Percentiles rank a stretch among this genome's conserved stretches.
phyloP scores from a whole-genome alignment of 2,113 vertebrate species.

The Chlamydotis undulata region DNA sequence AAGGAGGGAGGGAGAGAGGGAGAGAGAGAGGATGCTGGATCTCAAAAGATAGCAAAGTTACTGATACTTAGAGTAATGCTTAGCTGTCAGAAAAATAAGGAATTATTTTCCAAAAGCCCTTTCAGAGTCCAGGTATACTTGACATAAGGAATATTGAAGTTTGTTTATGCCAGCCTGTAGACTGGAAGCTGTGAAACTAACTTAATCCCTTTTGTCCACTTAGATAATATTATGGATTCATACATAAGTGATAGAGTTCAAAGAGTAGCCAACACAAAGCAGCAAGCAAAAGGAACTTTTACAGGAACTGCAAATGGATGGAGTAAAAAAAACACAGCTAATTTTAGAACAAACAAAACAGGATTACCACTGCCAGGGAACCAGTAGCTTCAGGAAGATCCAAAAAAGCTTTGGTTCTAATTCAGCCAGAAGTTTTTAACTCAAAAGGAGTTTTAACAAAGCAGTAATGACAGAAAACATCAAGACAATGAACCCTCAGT shows the following conservation, averaged over 20 bases:
- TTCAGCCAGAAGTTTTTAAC: not conserved
- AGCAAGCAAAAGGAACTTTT: not conserved
- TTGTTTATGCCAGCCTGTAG: not conserved
- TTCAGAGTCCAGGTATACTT: not conserved
- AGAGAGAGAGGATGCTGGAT: not conserved
- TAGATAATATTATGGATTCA: not conserved
- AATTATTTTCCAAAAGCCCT: not conserved
- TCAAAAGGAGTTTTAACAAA: not conserved
- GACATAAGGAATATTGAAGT: not conserved
- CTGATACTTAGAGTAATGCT: not conserved
- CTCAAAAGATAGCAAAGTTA: not conserved
- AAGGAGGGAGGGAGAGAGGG: fast-evolving
- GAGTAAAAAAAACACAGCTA: not conserved
- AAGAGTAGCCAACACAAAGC: not conserved
- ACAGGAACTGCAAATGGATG: not conserved
- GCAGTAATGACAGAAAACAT: not conserved
- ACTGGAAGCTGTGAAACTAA: not conserved
- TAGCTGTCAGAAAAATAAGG: not conserved
- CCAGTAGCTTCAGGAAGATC: not conserved
- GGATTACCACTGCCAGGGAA: not conserved
- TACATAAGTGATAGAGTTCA: not conserved
- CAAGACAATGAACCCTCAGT: not conserved
- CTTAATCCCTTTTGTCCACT: not conserved
- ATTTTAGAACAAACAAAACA: slow-evolving; percentile 18
- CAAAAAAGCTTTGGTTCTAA: not conserved